phyloP scores from a whole-genome alignment of 64 coral and sea anemone genomes.

The Platygyra sinensis region DNA sequence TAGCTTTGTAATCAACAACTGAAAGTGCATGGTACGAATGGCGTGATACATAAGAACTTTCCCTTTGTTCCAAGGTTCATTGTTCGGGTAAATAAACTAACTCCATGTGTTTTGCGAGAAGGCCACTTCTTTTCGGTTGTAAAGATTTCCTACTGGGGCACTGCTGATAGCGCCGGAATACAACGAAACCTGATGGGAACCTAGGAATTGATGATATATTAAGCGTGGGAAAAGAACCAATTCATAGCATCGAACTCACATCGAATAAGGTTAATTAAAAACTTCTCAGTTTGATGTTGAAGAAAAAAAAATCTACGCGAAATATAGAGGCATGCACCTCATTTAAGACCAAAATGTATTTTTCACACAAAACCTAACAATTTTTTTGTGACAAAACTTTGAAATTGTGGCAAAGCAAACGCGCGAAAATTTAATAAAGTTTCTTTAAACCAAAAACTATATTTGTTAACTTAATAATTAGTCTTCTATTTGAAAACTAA shows the following conservation, averaged over 20 bases:
- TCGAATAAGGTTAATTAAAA: neutral
- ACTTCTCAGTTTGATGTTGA: neutral
- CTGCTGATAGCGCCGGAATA: neutral
- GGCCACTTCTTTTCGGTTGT: constrained; percentile 22
- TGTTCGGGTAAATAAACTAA: constrained; percentile 42
- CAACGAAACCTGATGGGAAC: neutral
- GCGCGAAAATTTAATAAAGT: too few relatives aligned
- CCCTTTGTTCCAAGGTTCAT: neutral
- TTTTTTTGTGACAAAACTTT: too few relatives aligned
- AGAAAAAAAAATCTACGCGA: neutral
- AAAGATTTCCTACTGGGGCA: constrained; percentile 40
- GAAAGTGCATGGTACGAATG: constrained; percentile 30
- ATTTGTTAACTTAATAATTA: too few relatives aligned
- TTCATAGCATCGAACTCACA: neutral
- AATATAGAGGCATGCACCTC: neutral
- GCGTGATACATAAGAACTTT: constrained; percentile 11
- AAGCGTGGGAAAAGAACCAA: constrained; percentile 28
- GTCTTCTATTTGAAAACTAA: too few relatives aligned
- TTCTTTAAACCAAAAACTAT: too few relatives aligned
- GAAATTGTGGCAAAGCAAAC: too few relatives aligned
- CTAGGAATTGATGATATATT: neutral
- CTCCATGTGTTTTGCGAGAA: constrained; percentile 34
- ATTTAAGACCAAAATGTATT: neutral
- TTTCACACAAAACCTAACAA: too few relatives aligned
- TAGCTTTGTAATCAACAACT: constrained; percentile 2